Base-by-base conservation (phyloP, 2,113 vertebrate genomes). In the Clupea harengus region DNA sequence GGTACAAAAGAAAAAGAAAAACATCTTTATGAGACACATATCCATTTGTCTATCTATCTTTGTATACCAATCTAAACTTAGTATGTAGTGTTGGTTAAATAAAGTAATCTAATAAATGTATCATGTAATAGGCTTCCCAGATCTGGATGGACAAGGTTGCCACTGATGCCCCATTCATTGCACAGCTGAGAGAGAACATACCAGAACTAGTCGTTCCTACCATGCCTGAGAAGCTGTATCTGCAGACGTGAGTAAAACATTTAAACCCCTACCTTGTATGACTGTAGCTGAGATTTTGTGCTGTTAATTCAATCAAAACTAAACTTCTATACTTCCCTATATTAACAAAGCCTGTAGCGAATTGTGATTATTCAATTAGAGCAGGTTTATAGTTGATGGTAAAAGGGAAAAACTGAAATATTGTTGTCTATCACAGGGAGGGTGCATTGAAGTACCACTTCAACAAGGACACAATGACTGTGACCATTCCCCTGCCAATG, bases 211-310 rank as follows among this genome's bases (percentile, higher is more conserved):
- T 92, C 87, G 91, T 97, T 25, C 94, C 96, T 85, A 82, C 95
- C 17, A 89, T 97, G 86, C 97, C 97, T 84, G 96, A 98, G 87
- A 95, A 95, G 80, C 89, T 99, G 20, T 98, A 97, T 93, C 93
- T 97, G 90, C 96, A 96, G 91, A 94, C 96, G 97, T 98, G 95
- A 90, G 92, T 86, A 78, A 83, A 86, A 57, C 10, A 78, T 32
- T 75, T 6, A 78, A 32, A 4, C 2, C 28, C 6, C 10, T 44
- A 60, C 20, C 54, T 60, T 60, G 54, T 22, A 22, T 22, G 54
- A 60, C 18, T 11, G 47, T 49, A 7, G 47, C 47, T 49, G 47
- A 49, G 47, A 9, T 60, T 60, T 60, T 60, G 20, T 60, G 18
- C 54, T 60, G 18, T 60, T 15, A 32, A 15, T 6, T 67, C 1